Percentiles rank a stretch among this genome's conserved stretches.
Evolutionary conservation across 2,888 invertebrate genomes (phyloP).

Genomic region (Apoda limacodes): DNA sequence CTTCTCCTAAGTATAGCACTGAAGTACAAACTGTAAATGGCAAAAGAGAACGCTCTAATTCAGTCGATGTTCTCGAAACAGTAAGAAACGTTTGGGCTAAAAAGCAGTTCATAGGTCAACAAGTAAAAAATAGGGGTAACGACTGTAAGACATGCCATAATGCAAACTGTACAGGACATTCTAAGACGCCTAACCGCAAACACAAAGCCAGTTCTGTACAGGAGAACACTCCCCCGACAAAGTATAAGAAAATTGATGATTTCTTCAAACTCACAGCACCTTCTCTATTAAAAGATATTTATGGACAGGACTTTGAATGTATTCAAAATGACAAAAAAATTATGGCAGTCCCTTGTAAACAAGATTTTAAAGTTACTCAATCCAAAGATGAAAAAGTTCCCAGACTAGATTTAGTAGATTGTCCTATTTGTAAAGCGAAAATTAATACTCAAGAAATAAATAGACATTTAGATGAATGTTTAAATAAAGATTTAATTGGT

Average conservation of each 20-base stretch:
- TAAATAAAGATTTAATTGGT: slow-evolving; percentile 46
- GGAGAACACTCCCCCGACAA: slow-evolving; percentile 32
- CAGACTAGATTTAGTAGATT: slow-evolving; percentile 35
- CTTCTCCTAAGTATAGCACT: no score
- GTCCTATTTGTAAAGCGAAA: slow-evolving; percentile 58
- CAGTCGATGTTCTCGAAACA: slow-evolving; percentile 22
- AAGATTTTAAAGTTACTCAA: slow-evolving; percentile 36
- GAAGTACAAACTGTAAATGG: slow-evolving; percentile 22
- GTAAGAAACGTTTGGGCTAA: slow-evolving; percentile 33
- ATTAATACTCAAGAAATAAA: slow-evolving; percentile 44
- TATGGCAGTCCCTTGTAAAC: no score
- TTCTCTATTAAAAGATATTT: slow-evolving; percentile 47
- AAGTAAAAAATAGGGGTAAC: not conserved
- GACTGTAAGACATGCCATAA: not conserved
- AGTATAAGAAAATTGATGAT: slow-evolving; percentile 52
- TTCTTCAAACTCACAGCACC: slow-evolving; percentile 40
- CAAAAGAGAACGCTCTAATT: slow-evolving; percentile 17
- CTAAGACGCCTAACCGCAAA: slow-evolving; percentile 23
- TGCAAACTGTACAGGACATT: no score
- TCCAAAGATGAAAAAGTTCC: slow-evolving; percentile 21
- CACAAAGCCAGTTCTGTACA: slow-evolving; percentile 26
- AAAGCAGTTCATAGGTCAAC: slow-evolving; percentile 19
- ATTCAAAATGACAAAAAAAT: no score
- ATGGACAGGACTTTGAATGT: slow-evolving; percentile 45
- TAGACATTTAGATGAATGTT: slow-evolving; percentile 55